These are phyloP conservation scores for Pinna nobilis DNA, from an alignment of 1,140 invertebrate genomes.

Conservation along the genomic window DNA sequence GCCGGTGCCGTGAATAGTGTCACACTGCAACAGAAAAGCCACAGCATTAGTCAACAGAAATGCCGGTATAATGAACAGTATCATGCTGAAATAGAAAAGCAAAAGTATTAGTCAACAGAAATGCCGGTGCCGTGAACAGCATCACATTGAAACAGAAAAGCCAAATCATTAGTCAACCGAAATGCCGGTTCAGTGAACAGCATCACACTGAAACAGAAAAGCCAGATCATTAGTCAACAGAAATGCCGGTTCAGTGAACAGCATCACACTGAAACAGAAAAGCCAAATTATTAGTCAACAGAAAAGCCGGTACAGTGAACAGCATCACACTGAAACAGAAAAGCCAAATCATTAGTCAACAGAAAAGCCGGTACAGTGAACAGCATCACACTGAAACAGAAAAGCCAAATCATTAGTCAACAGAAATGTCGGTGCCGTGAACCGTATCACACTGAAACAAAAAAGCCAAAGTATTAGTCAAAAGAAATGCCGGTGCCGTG, in stretches of 20 bases:
- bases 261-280: no score
- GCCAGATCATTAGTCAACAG: no score
- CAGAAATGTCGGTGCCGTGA: conserved; percentile 35
- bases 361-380: not conserved
- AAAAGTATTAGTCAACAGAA: not conserved
- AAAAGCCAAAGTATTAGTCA: no score
- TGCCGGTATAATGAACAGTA: no score
- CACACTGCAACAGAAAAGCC: conserved; percentile 43
- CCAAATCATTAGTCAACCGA: no score
- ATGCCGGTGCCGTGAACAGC: not conserved
- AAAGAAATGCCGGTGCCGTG: no score
- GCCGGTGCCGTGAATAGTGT: conserved; percentile 32
- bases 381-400: conserved; percentile 19
- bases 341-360: not conserved
- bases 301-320: not conserved
- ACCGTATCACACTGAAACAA: conserved; percentile 40
- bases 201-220: conserved; percentile 43
- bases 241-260: no score
- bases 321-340: no score
- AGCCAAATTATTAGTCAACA: not conserved
- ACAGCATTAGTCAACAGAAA: no score
- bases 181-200: conserved; percentile 33
- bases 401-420: no score
- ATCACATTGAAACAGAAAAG: conserved; percentile 62
- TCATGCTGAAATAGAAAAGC: no score